These are phyloP conservation scores for Anseranas semipalmata DNA, from an alignment of 2,113 vertebrate species.

Conservation along the genomic window DNA sequence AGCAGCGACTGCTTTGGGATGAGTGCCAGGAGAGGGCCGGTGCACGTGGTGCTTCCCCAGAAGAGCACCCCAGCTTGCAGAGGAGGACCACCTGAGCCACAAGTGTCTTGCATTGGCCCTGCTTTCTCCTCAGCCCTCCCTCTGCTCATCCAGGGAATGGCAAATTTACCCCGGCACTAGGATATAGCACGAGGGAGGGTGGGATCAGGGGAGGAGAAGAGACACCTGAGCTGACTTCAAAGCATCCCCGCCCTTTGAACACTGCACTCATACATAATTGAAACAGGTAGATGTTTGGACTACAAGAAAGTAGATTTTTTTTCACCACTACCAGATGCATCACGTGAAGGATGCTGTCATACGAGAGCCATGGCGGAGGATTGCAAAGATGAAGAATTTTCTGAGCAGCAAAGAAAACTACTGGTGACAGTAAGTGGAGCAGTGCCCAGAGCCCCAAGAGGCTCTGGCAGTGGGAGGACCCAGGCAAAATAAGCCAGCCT, in stretches of 20 bases:
- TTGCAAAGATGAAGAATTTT: background rate
- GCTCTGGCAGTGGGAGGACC: slow-evolving; percentile 15
- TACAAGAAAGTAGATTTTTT: background rate
- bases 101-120: background rate
- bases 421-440: slow-evolving; percentile 16
- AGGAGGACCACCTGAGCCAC: background rate
- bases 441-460: background rate
- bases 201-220: background rate
- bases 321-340: background rate
- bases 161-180: background rate
- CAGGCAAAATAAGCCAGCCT: slow-evolving; percentile 43
- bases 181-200: background rate
- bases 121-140: background rate
- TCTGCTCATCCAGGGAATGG: background rate
- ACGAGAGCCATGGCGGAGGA: background rate
- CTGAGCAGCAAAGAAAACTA: slow-evolving; percentile 28
- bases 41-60: background rate
- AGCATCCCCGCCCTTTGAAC: background rate
- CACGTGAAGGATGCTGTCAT: background rate
- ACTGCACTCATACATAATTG: background rate
- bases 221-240: background rate
- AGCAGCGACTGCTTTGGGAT: background rate
- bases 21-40: background rate
- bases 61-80: background rate
- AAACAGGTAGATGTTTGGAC: background rate